Evolutionary conservation across 2,113 vertebrate genomes (phyloP).

Genomic region (Platycercus adscitus): DNA sequence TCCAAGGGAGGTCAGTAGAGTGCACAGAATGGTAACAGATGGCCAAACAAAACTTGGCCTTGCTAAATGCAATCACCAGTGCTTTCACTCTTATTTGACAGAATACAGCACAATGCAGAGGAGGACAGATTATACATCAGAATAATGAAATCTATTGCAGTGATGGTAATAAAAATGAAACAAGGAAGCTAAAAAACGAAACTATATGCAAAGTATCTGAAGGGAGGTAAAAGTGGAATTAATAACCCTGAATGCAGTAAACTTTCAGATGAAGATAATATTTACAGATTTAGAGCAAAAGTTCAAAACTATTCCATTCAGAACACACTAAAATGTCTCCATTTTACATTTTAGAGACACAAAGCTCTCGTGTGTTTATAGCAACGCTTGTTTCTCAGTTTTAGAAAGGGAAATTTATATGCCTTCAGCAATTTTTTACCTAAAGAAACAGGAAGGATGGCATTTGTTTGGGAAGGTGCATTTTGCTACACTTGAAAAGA

Average conservation of each 20-base stretch:
- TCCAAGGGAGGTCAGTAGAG: constrained; percentile 4
- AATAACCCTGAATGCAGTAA: background rate
- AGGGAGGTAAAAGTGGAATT: background rate
- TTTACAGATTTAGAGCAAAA: background rate
- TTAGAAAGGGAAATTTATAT: background rate
- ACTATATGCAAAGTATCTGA: background rate
- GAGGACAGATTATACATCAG: background rate
- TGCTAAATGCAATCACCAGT: background rate
- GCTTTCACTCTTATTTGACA: background rate
- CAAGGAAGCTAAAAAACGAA: background rate
- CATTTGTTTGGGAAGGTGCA: background rate
- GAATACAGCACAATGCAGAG: background rate
- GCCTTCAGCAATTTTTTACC: background rate
- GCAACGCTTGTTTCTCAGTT: background rate
- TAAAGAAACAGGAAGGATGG: background rate
- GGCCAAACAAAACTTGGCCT: background rate
- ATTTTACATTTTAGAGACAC: background rate
- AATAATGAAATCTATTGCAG: background rate
- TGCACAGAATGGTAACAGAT: constrained; percentile 46
- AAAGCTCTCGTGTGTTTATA: background rate
- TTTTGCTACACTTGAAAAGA: background rate
- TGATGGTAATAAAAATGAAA: background rate
- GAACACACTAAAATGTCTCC: background rate
- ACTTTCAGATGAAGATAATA: background rate
- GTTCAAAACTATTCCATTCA: background rate